Evolutionary conservation across 1,140 invertebrate genomes (phyloP).

Genomic region (Zaprionus ghesquierei): DNA sequence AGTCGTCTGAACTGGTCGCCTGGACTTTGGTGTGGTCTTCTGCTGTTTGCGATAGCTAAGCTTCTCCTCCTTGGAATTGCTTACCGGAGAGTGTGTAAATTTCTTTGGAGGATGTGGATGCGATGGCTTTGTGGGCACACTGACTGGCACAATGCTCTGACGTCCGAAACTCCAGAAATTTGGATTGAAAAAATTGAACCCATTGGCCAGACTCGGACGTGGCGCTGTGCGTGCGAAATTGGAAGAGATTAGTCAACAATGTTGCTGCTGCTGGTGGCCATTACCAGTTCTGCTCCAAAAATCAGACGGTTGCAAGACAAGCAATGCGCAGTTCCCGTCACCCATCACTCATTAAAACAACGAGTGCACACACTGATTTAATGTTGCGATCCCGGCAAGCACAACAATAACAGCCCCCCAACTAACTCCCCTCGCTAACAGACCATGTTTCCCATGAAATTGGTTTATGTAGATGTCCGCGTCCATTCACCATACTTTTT

Average conservation of each 20-base stretch:
- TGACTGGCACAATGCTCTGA: slow-evolving; percentile 60
- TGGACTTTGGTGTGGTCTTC: slow-evolving; percentile 50
- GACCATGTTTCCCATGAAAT: slow-evolving; percentile 11
- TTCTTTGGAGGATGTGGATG: slow-evolving; percentile 83
- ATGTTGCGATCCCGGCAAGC: slow-evolving; percentile 10
- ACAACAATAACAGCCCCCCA: neutral
- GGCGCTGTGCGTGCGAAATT: slow-evolving; percentile 46
- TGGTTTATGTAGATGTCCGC: neutral
- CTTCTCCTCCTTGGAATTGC: slow-evolving; percentile 82
- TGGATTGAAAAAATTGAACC: slow-evolving; percentile 66
- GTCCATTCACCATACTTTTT: slow-evolving; percentile 29
- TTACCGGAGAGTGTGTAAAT: slow-evolving; percentile 82
- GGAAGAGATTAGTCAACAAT: slow-evolving; percentile 46
- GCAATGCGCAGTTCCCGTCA: slow-evolving; percentile 69
- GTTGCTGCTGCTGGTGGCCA: slow-evolving; percentile 34
- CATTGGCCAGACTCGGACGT: slow-evolving; percentile 65
- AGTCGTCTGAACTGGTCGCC: slow-evolving; percentile 20
- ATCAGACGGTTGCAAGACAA: slow-evolving; percentile 65
- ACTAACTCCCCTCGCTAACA: neutral
- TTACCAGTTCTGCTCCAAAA: slow-evolving; percentile 76
- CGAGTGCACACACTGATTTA: slow-evolving; percentile 30
- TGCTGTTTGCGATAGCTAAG: slow-evolving; percentile 69
- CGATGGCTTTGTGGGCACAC: slow-evolving; percentile 42
- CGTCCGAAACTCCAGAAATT: slow-evolving; percentile 66
- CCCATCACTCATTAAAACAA: slow-evolving; percentile 32